Evolutionary conservation across 2,113 vertebrate genomes (phyloP).

Genomic region (Vulpes ferrilata): DNA sequence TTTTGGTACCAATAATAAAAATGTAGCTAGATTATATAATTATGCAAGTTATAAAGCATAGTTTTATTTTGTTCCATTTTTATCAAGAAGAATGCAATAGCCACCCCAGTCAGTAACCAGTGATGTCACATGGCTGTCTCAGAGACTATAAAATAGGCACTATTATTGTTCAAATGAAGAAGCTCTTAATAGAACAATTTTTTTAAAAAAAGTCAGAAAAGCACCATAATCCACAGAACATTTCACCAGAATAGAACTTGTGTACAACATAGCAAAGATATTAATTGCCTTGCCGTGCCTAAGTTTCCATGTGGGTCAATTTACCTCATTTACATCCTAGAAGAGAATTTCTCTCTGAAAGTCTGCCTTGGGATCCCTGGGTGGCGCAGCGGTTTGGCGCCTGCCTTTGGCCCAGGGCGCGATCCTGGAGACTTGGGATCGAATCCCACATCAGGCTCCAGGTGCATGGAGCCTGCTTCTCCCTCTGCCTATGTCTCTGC

Average conservation of each 20-base stretch:
- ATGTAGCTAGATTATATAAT: background rate
- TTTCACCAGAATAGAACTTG: background rate
- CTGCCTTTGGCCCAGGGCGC: no score
- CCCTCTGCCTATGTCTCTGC: no score
- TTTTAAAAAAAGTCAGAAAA: background rate
- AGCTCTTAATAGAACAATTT: background rate
- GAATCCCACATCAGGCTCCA: no score
- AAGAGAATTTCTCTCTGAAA: background rate
- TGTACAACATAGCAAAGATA: background rate
- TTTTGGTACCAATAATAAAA: background rate
- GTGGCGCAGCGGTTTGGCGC: no score
- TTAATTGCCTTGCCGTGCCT: background rate
- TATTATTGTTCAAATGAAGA: background rate
- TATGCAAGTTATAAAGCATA: background rate
- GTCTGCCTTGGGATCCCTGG: background rate
- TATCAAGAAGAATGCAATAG: background rate
- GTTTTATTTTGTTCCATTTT: background rate
- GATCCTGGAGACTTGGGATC: no score
- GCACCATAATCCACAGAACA: background rate
- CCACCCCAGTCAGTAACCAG: background rate
- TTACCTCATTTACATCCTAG: background rate
- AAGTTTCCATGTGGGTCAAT: background rate
- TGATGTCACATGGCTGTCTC: background rate
- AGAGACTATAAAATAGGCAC: background rate
- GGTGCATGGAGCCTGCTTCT: no score